A percentile compares a stretch with the other conserved stretches of the same genome.
These are phyloP conservation scores for Microtus ochrogaster DNA, from an alignment of 2,113 vertebrate genomes.

Conservation along the genomic window DNA sequence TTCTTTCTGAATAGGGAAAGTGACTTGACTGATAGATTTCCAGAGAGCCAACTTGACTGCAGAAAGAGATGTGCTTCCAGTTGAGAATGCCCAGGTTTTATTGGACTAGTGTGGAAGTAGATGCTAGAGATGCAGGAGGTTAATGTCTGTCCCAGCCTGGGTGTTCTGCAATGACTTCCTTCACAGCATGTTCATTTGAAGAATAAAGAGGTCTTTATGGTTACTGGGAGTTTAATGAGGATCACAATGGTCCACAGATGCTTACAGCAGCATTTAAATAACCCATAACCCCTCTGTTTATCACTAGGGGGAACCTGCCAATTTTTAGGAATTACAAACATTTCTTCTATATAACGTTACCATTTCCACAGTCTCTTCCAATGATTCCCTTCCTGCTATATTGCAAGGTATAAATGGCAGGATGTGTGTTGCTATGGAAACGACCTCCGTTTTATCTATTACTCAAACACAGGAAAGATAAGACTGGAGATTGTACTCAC, in stretches of 20 bases:
- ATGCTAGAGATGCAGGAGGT: slow-evolving; percentile 69
- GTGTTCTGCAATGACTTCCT: slow-evolving; percentile 69
- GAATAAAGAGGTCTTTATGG: slow-evolving; percentile 75
- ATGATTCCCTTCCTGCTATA: background rate
- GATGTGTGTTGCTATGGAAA: slow-evolving; percentile 28
- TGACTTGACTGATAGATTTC: slow-evolving; percentile 20
- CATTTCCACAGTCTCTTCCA: slow-evolving; percentile 40
- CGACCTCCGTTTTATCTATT: slow-evolving; percentile 41
- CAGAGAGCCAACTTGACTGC: slow-evolving; percentile 25
- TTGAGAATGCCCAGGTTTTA: slow-evolving; percentile 65
- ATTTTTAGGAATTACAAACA: slow-evolving; percentile 51
- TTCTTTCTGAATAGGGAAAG: background rate
- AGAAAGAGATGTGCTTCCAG: slow-evolving; percentile 21
- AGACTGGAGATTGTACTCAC: background rate
- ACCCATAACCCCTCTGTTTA: slow-evolving; percentile 73
- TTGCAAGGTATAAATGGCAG: slow-evolving; percentile 46
- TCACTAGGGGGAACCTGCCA: slow-evolving; percentile 27
- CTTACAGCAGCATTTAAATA: slow-evolving; percentile 69
- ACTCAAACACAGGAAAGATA: slow-evolving; percentile 21
- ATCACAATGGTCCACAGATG: slow-evolving; percentile 65
- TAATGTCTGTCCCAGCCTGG: slow-evolving; percentile 76
- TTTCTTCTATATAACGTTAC: slow-evolving; percentile 24
- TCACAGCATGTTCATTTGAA: slow-evolving; percentile 75
- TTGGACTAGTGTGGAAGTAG: slow-evolving; percentile 56
- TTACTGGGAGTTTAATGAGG: slow-evolving; percentile 79